These are phyloP conservation scores for Smutsia temminckii DNA, from an alignment of 2,797 vertebrate species.

Conservation along the genomic window DNA sequence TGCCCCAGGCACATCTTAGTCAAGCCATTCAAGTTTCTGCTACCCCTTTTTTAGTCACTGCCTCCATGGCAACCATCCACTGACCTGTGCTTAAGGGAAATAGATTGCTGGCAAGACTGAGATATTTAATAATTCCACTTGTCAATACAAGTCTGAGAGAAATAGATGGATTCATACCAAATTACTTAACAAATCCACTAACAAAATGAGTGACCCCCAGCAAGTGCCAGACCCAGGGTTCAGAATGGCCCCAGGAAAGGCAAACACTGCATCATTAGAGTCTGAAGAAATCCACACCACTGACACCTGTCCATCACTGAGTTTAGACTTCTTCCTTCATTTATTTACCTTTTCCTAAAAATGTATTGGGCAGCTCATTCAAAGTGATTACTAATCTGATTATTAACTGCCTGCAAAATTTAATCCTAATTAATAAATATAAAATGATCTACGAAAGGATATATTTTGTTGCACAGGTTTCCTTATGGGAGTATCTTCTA, in stretches of 20 bases:
- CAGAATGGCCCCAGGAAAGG: constrained; percentile 52
- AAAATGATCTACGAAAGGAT: not conserved
- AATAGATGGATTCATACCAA: constrained; percentile 39
- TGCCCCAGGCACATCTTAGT: constrained; percentile 68
- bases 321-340: not conserved
- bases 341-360: constrained; percentile 1
- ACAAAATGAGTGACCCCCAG: constrained; percentile 70
- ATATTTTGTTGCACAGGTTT: not conserved
- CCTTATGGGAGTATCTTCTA: not conserved
- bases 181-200: constrained; percentile 70
- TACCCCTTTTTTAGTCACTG: constrained; percentile 52
- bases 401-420: not conserved
- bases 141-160: constrained; percentile 72
- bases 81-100: constrained; percentile 74
- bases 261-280: constrained; percentile 7
- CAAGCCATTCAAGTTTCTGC: not conserved
- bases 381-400: not conserved
- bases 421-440: not conserved
- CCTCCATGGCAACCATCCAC: constrained; percentile 63
- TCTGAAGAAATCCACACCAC: not conserved
- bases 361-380: not conserved
- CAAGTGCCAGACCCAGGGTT: constrained; percentile 55
- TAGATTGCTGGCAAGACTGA: constrained; percentile 54
- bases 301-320: constrained; percentile 22
- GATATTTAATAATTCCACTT: constrained; percentile 69